Base-by-base conservation (phyloP, 2,888 invertebrate species). In the Rotaria magnacalcarata region DNA sequence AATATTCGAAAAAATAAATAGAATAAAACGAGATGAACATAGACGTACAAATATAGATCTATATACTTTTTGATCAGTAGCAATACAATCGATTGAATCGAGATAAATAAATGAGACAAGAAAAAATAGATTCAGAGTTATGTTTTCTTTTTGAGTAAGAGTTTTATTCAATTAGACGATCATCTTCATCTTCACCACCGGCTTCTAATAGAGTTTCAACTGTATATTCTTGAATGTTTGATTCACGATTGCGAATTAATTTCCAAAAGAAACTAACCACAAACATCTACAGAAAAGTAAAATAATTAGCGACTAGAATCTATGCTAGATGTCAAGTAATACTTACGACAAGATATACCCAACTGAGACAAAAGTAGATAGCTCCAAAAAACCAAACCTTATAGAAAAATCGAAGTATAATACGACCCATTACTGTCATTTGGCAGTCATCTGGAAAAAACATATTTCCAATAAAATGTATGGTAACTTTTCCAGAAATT, bases 381-480 rank as follows among this genome's bases (percentile, higher is more conserved):
- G 90, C 91, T 50, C 91, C 91, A 89, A 92, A 92, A 88, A 91
- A 89, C 91, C 91, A 91, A 89, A 91, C 90, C 88, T 91, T 91
- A 89, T 90, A 91, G 89, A 91, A 91, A 88, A 91, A 91, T 24
- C 90, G 88, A 5, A 90, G 89, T 84, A 92, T 88, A 43, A 92
- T 88, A 84, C 90, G 88, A 6, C 89, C 89, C 89, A 90, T 90
- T 56, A 90, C 88, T 21, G 91, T 91, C 88, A 91, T 89, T 4
- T 89, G 88, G 88, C 92, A 92, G 16, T 90, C 89, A 87, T 89
- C 91, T 90, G 88, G 34, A 89, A 88, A 47, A 84, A 85, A 85
- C 85, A 47, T 5, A 16, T 19, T 21, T 21, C 21, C 88, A 56
- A 75, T 27, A 7, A 60, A 60, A 34, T 52, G 4, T 11, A 16